Percentiles rank a stretch among this genome's conserved stretches.
Evolutionary conservation across 2,797 vertebrate species (phyloP).

Genomic region (Urocyon cinereoargenteus): DNA sequence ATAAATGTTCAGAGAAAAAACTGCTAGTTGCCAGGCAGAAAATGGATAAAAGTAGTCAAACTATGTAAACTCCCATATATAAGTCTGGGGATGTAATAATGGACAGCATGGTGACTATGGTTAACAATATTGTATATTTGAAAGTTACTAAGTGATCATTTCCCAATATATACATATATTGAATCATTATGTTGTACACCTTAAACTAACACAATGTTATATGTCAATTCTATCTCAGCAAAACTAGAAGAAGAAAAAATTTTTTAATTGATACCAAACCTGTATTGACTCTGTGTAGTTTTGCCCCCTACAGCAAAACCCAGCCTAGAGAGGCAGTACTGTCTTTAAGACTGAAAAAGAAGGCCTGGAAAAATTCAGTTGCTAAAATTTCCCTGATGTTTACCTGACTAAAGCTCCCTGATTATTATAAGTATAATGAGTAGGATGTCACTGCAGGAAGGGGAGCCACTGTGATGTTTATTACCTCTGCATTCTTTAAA

Average conservation of each 20-base stretch:
- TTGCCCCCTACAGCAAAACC: not conserved
- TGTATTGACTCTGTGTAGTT: not conserved
- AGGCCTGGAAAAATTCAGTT: not conserved
- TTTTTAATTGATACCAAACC: not conserved
- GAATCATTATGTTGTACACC: not conserved
- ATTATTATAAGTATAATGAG: not conserved
- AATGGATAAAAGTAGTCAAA: not conserved
- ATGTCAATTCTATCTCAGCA: not conserved
- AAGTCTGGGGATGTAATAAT: not conserved
- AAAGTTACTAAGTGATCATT: not conserved
- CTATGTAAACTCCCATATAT: not conserved
- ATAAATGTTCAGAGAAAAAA: not conserved
- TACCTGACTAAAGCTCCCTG: not conserved
- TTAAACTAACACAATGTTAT: not conserved
- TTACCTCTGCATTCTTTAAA: not conserved
- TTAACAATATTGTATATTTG: not conserved
- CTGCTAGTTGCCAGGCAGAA: not conserved
- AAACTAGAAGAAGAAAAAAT: not conserved
- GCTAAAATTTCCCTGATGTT: not conserved
- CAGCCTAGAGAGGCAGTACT: not conserved
- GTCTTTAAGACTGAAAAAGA: not conserved
- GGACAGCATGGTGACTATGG: rapidly evolving
- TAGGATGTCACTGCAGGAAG: not conserved
- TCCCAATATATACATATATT: not conserved
- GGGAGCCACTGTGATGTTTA: not conserved